phyloP scores from a whole-genome alignment of 2,113 vertebrate species.

The Caranx melampygus region DNA sequence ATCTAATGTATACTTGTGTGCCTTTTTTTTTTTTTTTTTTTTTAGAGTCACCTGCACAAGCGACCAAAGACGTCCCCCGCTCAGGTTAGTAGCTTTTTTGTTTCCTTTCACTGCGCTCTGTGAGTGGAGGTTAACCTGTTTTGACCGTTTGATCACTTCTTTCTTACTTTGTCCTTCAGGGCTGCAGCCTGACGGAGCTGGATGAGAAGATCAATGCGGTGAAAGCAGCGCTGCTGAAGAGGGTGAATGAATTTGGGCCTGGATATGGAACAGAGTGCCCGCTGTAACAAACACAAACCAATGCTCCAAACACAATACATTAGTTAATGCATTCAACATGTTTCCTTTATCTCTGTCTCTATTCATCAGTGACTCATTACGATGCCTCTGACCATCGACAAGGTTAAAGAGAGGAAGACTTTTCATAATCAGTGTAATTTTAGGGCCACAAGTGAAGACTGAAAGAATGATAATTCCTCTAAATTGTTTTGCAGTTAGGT shows the following conservation, averaged over 20 bases:
- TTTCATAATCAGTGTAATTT: not conserved
- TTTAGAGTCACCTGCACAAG: slow-evolving; percentile 91
- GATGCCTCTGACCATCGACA: not conserved
- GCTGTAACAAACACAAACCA: slow-evolving; percentile 62
- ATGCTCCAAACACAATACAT: not conserved
- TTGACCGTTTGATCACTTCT: not conserved
- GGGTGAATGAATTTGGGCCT: slow-evolving; percentile 83
- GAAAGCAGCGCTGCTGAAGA: slow-evolving; percentile 92
- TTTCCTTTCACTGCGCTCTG: slow-evolving; percentile 8
- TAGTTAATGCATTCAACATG: not conserved
- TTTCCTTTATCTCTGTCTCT: not conserved
- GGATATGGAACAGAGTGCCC: slow-evolving; percentile 84
- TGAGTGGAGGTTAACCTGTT: not conserved
- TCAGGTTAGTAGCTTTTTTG: slow-evolving; percentile 82
- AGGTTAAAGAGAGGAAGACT: not conserved
- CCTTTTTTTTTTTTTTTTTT: slow-evolving; percentile 68
- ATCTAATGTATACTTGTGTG: slow-evolving; percentile 49
- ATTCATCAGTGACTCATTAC: not conserved
- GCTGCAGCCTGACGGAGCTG: slow-evolving; percentile 93
- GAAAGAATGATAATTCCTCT: not conserved
- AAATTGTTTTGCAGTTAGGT: slow-evolving; percentile 26
- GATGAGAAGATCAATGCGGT: slow-evolving; percentile 97
- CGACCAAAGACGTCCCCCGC: slow-evolving; percentile 88
- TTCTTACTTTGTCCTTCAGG: slow-evolving; percentile 79
- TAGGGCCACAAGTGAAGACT: not conserved